Evolutionary conservation across 2,888 invertebrate genomes (phyloP), one percentile per base, ranked within the genome.

Genomic region (Plagiodera versicolora): DNA sequence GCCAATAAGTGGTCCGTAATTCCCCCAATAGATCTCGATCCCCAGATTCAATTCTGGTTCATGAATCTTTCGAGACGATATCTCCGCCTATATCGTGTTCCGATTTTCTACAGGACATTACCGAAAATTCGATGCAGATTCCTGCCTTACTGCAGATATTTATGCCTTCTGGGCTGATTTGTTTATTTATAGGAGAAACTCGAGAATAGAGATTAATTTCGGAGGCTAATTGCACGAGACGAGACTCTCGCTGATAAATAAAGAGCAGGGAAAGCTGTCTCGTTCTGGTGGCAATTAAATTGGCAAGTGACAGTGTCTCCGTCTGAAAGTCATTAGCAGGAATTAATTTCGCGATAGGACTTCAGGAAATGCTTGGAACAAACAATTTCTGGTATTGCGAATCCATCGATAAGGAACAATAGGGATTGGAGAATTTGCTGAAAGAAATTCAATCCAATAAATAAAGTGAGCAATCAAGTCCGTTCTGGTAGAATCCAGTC

Each of bases 21-120:
- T 51, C 51, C 51, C 51, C 35, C 19, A 51, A 51, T 51, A 35
- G 51, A 51, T 51, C 19, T 16, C n/a, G 35, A 35, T 32, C 51
- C 32, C 11, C 30, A 35, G 71, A 72, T 70, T 72, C 70, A 67
- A 68, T 72, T 74, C 72, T 58, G 67, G 70, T 74, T 73, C 74
- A 75, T 75, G 75, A 75, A 76, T 77, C 75, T 76, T 73, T 72
- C 71, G 70, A 75, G 72, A 73, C 74, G 47, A 70, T 60, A 67
- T 75, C 60, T 67, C 75, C 77, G 76, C 77, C 77, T 74, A 75
- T 77, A 73, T 70, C 75, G 68, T 77, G 77, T 76, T 73, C 64
- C 71, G 71, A 73, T 72, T 74, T 73, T 70, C 72, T 68, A 68
- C 68, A 74, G 73, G 71, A 75, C 73, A 73, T 75, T 75, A 74